phyloP scores from a whole-genome alignment of 2,888 invertebrate genomes.

The Schrankia costaestrigalis region DNA sequence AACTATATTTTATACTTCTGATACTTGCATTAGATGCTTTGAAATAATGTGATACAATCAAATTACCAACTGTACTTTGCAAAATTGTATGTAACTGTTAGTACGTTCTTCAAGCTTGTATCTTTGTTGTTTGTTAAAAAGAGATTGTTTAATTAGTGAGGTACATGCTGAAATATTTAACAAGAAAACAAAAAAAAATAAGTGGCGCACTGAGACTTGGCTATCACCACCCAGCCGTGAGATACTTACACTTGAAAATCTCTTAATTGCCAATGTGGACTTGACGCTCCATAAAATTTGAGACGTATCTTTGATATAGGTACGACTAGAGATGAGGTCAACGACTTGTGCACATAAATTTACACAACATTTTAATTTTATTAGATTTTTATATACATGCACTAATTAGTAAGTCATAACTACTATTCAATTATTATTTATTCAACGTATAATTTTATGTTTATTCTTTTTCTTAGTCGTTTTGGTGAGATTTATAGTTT shows the following conservation, averaged over 20 bases:
- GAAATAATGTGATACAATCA: too few relatives aligned
- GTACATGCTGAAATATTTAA: constrained; percentile 31
- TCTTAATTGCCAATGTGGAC: constrained; percentile 62
- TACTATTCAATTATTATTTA: too few relatives aligned
- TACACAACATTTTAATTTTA: constrained; percentile 30
- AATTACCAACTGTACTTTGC: constrained; percentile 16
- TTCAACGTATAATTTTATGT: too few relatives aligned
- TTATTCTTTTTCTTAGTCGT: too few relatives aligned
- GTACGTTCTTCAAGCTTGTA: constrained; percentile 17
- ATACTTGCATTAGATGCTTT: too few relatives aligned
- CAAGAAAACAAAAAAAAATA: constrained; percentile 39
- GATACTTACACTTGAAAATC: constrained; percentile 53
- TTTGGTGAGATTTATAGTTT: too few relatives aligned
- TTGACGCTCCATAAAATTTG: constrained; percentile 75
- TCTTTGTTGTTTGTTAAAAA: constrained; percentile 20
- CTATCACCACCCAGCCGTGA: constrained; percentile 57
- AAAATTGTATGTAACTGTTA: constrained; percentile 17
- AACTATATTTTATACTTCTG: too few relatives aligned
- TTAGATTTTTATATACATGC: constrained; percentile 11
- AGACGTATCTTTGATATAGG: constrained; percentile 58
- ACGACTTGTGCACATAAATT: constrained; percentile 41
- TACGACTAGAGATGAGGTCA: constrained; percentile 56
- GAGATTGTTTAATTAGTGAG: constrained; percentile 31
- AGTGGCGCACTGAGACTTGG: constrained; percentile 32
- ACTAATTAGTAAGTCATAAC: constrained; percentile 12